These are phyloP conservation scores for Hystrix cristata DNA, from an alignment of 2,113 vertebrate genomes.

Conservation along the genomic window DNA sequence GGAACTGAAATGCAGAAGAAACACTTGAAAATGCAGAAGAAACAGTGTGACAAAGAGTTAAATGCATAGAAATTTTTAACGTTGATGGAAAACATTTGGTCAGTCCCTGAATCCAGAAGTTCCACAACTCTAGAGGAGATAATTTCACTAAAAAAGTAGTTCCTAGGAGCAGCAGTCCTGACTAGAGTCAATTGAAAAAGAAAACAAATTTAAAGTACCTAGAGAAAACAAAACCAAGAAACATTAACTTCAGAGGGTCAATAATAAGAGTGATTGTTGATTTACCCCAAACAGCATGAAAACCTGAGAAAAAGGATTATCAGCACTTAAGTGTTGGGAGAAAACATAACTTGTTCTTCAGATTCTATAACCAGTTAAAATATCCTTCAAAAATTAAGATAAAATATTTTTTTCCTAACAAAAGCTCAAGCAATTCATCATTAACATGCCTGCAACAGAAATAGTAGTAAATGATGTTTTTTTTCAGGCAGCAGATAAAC, in stretches of 20 bases:
- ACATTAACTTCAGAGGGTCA: neutral
- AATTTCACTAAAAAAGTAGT: neutral
- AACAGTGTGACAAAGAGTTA: neutral
- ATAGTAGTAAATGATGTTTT: neutral
- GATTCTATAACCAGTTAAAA: neutral
- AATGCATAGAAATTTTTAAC: neutral
- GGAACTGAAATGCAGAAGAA: neutral
- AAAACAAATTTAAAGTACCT: neutral
- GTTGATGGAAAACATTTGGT: neutral
- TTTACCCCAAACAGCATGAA: neutral
- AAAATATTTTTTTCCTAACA: neutral
- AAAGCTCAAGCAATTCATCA: neutral
- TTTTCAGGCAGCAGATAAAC: neutral
- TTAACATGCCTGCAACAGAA: neutral
- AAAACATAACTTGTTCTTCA: neutral
- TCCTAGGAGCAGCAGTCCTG: rapidly evolving
- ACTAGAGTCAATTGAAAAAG: neutral
- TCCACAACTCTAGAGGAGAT: neutral
- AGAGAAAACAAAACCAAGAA: neutral
- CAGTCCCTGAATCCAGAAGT: neutral
- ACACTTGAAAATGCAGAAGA: neutral
- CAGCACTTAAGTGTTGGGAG: neutral
- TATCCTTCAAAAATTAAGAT: neutral
- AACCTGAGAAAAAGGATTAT: neutral
- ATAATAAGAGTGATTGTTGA: neutral